Percentiles rank a stretch among this genome's conserved stretches.
Evolutionary conservation across 1,140 invertebrate genomes (phyloP).

Genomic region (Brachionus calyciflorus): DNA sequence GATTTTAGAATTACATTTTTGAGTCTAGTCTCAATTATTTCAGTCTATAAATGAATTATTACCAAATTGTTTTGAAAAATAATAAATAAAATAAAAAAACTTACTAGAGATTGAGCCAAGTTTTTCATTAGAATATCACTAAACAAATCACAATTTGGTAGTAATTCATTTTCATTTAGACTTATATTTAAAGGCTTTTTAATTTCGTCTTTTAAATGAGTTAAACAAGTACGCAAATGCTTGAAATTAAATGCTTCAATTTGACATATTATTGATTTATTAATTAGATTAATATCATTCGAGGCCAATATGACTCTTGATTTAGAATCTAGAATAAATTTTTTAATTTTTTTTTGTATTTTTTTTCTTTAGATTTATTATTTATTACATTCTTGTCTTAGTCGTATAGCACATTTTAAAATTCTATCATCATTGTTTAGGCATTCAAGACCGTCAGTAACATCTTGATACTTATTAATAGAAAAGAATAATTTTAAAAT

Average conservation of each 20-base stretch:
- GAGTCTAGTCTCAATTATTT: neutral
- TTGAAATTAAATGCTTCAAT: slow-evolving; percentile 21
- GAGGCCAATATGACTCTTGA: neutral
- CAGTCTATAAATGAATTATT: neutral
- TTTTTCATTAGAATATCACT: too few species aligned
- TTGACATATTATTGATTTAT: slow-evolving; percentile 32
- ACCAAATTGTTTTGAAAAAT: neutral
- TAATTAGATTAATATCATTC: slow-evolving; percentile 40
- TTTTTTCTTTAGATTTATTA: too few species aligned
- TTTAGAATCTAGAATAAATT: neutral
- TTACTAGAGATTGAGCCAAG: too few species aligned
- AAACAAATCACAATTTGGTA: too few species aligned
- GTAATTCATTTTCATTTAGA: too few species aligned
- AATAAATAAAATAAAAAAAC: too few species aligned
- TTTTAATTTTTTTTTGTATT: neutral
- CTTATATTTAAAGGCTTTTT: neutral
- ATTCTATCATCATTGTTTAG: slow-evolving; percentile 19
- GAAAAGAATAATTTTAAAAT: neutral
- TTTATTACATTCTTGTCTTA: slow-evolving; percentile 7
- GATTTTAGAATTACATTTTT: neutral
- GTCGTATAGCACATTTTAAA: neutral
- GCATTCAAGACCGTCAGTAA: neutral
- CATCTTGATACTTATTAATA: neutral
- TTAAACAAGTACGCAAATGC: neutral
- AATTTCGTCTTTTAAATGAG: neutral